Conservation (phyloP, 2,888 invertebrate genomes). For the Pterobdella sp. region DNA sequence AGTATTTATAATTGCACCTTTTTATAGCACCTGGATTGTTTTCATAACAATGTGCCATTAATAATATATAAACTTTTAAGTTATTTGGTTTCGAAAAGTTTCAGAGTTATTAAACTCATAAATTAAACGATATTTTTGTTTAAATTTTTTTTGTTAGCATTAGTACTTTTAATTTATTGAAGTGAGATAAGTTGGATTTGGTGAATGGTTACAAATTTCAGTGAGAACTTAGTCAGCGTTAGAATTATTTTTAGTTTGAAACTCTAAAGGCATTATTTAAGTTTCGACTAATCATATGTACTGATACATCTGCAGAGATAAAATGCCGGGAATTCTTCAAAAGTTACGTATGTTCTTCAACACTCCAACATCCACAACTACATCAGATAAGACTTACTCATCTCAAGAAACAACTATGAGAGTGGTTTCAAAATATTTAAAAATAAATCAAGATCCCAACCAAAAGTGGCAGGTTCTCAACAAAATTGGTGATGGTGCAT, state of each 20-base stretch:
- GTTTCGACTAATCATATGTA: too few relatives aligned
- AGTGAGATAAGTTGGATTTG: too few relatives aligned
- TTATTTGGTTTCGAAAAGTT: too few relatives aligned
- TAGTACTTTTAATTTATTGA: too few relatives aligned
- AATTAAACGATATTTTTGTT: not conserved
- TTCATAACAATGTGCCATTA: not conserved
- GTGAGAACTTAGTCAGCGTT: too few relatives aligned
- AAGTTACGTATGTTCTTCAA: conserved; percentile 22
- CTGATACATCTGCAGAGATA: too few relatives aligned
- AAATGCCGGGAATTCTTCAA: conserved; percentile 9
- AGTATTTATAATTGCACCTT: not conserved
- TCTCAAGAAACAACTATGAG: conserved; percentile 9
- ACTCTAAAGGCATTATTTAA: too few relatives aligned
- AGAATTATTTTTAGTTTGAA: too few relatives aligned
- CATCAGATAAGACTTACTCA: not conserved
- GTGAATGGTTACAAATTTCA: too few relatives aligned
- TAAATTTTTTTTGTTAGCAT: too few relatives aligned
- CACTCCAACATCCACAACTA: not conserved
- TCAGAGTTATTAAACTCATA: not conserved
- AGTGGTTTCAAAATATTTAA: conserved; percentile 16
- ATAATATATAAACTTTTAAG: not conserved
- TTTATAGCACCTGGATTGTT: not conserved
- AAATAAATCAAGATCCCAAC: conserved; percentile 26
- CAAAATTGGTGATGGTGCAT: conserved; percentile 30
- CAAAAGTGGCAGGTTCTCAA: conserved; percentile 22